Evolutionary conservation across 2,797 vertebrate species (phyloP).

Genomic region (Perdix hodgsoniae): DNA sequence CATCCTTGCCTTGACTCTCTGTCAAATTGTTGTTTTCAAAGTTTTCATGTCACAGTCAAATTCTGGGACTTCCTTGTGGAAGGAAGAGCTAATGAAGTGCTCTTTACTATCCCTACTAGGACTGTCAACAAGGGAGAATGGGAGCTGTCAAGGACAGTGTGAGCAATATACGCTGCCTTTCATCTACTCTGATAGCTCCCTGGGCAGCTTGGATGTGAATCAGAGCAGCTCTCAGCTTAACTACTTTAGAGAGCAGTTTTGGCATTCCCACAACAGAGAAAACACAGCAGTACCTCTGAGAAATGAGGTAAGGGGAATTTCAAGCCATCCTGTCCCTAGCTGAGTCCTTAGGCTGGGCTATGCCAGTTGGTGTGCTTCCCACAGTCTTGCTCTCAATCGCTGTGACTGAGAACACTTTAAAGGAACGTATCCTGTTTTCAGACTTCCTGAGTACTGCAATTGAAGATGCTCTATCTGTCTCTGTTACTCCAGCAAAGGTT

Average conservation of each 20-base stretch:
- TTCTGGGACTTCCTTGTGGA: neutral
- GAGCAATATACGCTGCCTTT: neutral
- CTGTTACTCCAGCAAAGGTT: constrained; percentile 12
- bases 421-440: neutral
- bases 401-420: neutral
- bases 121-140: neutral
- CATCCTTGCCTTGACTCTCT: constrained; percentile 4
- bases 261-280: neutral
- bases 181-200: neutral
- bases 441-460: neutral
- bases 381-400: neutral
- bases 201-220: neutral
- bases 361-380: neutral
- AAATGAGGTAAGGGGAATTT: neutral
- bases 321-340: neutral
- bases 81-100: neutral
- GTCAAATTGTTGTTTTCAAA: constrained; percentile 16
- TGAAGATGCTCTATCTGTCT: constrained; percentile 29
- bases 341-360: neutral
- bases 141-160: neutral
- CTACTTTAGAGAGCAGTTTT: neutral
- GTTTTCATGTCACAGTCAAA: neutral
- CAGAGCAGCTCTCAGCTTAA: neutral
- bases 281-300: neutral
- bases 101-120: neutral